phyloP scores from a whole-genome alignment of 2,888 invertebrate genomes.

The Drosophila kanekoi region DNA sequence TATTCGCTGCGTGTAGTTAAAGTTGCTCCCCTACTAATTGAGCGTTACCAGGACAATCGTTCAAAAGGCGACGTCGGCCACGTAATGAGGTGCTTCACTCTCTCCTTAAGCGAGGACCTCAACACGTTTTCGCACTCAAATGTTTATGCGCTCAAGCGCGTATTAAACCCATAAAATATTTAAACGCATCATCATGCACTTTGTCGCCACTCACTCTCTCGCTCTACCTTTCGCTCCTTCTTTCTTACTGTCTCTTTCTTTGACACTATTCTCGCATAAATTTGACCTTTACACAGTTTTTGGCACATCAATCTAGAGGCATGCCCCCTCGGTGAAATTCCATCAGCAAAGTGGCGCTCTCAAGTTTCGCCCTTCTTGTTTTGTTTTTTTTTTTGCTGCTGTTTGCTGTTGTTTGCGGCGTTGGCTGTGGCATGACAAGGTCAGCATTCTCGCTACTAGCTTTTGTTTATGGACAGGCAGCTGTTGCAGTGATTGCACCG shows the following conservation, averaged over 20 bases:
- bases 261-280: slow-evolving; percentile 61
- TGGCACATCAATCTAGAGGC: slow-evolving; percentile 65
- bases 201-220: slow-evolving; percentile 50
- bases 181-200: slow-evolving; percentile 71
- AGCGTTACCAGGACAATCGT: slow-evolving; percentile 44
- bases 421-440: slow-evolving; percentile 47
- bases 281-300: slow-evolving; percentile 69
- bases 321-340: slow-evolving; percentile 27
- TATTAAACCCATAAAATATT: slow-evolving; percentile 73
- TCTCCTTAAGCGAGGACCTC: slow-evolving; percentile 21
- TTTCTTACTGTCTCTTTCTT: slow-evolving; percentile 10
- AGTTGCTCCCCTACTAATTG: slow-evolving; percentile 48
- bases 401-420: slow-evolving; percentile 13
- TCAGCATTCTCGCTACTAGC: slow-evolving; percentile 33
- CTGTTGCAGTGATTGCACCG: slow-evolving; percentile 45
- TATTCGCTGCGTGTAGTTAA: slow-evolving; percentile 24
- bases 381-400: background rate
- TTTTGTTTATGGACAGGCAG: slow-evolving; percentile 57
- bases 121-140: slow-evolving; percentile 77
- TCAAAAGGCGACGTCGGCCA: slow-evolving; percentile 10
- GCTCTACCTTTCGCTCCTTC: too few species aligned
- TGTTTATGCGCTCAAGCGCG: slow-evolving; percentile 58
- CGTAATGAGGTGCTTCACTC: slow-evolving; percentile 37
- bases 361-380: slow-evolving; percentile 18
- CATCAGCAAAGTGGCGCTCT: slow-evolving; percentile 63